phyloP scores from a whole-genome alignment of 64 coral and sea anemone species.

The Montipora sp. region DNA sequence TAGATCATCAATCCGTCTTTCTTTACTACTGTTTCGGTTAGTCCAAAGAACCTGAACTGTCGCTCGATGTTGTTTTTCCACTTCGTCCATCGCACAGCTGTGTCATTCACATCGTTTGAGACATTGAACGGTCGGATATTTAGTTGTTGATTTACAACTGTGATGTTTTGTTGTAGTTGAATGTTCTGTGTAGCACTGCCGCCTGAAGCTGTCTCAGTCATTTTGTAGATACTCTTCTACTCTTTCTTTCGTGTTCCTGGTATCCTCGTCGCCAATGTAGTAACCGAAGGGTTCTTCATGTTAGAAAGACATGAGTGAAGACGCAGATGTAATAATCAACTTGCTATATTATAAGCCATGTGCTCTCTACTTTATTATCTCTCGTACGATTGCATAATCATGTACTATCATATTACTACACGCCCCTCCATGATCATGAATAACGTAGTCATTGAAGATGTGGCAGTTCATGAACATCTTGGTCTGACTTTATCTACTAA shows the following conservation, averaged over 20 bases:
- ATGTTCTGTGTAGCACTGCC: neutral
- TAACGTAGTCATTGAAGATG: no score
- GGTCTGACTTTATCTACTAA: no score
- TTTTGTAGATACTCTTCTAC: slow-evolving; percentile 10
- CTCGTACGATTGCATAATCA: neutral
- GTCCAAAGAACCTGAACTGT: slow-evolving; percentile 67
- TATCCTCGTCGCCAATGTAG: slow-evolving; percentile 66
- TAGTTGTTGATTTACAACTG: slow-evolving; percentile 54
- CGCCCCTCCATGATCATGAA: no score
- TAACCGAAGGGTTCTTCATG: neutral
- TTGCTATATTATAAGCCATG: neutral
- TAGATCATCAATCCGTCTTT: slow-evolving; percentile 67
- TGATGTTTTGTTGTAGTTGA: slow-evolving; percentile 20
- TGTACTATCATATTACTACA: slow-evolving; percentile 1
- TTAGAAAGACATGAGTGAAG: neutral
- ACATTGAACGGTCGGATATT: slow-evolving; percentile 57
- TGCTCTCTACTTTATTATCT: neutral
- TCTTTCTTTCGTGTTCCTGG: neutral
- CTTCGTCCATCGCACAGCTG: slow-evolving; percentile 36
- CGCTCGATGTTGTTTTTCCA: slow-evolving; percentile 65
- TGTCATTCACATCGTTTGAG: slow-evolving; percentile 38
- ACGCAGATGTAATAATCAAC: neutral
- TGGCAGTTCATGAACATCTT: no score
- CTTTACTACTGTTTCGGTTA: slow-evolving; percentile 44
- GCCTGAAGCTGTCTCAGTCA: neutral